phyloP scores from a whole-genome alignment of 2,797 vertebrate species.

The Tarsius wallacei region DNA sequence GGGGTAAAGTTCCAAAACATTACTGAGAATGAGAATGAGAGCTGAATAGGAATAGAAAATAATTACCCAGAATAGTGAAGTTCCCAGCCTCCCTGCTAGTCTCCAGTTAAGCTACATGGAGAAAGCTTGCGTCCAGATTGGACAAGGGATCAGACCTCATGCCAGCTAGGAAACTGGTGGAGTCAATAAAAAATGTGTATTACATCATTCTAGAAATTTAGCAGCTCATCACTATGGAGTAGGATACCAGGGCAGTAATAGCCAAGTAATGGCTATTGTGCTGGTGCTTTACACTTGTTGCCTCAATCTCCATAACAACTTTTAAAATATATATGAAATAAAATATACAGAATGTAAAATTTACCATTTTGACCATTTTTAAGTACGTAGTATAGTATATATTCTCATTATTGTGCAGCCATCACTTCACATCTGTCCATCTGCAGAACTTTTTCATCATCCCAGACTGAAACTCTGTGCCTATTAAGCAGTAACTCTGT shows the following conservation, averaged over 20 bases:
- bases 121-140: slow-evolving; percentile 21
- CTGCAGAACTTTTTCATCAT: slow-evolving; percentile 15
- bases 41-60: slow-evolving; percentile 54
- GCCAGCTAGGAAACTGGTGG: not conserved
- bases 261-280: not conserved
- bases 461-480: not conserved
- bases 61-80: slow-evolving; percentile 10
- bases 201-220: not conserved
- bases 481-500: not conserved
- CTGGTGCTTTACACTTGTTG: not conserved
- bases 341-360: not conserved
- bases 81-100: not conserved
- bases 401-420: not conserved
- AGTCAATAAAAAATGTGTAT: not conserved
- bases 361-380: slow-evolving; percentile 7
- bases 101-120: not conserved
- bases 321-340: not conserved
- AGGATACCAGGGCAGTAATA: not conserved
- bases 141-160: not conserved
- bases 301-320: not conserved
- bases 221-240: not conserved
- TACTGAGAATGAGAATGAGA: slow-evolving; percentile 39
- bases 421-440: not conserved
- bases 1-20: not conserved
- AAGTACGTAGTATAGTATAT: not conserved